A percentile compares a stretch with the other conserved stretches of the same genome.
These are phyloP conservation scores for Myiotriccus ornatus DNA, from an alignment of 2,797 vertebrate genomes.

Conservation along the genomic window DNA sequence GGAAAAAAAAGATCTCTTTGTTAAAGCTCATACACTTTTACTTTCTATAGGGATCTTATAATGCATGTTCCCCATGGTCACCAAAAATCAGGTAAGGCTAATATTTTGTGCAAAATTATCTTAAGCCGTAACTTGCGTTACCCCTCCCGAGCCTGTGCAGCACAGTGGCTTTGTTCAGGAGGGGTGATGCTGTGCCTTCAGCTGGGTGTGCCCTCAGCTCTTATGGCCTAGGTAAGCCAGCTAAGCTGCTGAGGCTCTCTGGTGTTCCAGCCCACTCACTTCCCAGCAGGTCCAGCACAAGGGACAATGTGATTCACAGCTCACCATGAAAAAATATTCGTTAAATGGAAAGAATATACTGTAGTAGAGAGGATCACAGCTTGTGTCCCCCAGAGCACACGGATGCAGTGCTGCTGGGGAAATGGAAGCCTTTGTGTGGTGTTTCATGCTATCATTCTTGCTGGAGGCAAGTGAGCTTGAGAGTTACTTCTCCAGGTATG, in stretches of 20 bases:
- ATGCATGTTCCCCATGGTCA: rapidly evolving
- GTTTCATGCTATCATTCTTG: not conserved
- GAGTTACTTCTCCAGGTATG: not conserved
- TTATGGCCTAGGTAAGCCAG: rapidly evolving
- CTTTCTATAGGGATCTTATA: not conserved
- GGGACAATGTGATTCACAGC: not conserved
- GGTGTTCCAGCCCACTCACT: not conserved
- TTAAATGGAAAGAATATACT: not conserved
- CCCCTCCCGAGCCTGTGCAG: rapidly evolving
- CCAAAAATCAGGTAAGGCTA: not conserved
- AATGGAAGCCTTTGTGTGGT: not conserved
- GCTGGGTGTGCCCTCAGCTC: not conserved
- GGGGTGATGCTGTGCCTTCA: not conserved
- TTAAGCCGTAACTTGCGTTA: rapidly evolving
- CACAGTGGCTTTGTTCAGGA: not conserved
- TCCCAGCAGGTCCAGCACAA: rapidly evolving
- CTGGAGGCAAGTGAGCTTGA: not conserved
- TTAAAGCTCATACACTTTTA: not conserved
- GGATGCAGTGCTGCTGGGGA: not conserved
- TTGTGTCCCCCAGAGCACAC: rapidly evolving
- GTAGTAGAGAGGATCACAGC: not conserved
- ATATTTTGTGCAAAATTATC: not conserved
- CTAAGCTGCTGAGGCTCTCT: not conserved
- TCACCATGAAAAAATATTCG: not conserved
- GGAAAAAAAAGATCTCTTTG: not conserved